A percentile compares a stretch with the other conserved stretches of the same genome.
These are phyloP conservation scores for Chorisops tibialis DNA, from an alignment of 2,888 invertebrate genomes.

Conservation along the genomic window DNA sequence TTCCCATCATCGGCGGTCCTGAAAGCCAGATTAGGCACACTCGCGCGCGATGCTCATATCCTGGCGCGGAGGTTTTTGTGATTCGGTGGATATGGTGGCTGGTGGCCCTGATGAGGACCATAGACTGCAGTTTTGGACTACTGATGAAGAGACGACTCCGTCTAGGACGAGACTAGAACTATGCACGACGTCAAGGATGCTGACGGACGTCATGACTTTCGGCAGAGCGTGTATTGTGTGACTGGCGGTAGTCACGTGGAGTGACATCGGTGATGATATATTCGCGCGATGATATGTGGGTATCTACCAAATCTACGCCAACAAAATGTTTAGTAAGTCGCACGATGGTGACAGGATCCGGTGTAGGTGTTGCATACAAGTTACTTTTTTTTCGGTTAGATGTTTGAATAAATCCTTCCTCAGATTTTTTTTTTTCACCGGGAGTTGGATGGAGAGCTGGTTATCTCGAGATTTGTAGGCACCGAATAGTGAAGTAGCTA, in stretches of 20 bases:
- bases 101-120: slow-evolving; percentile 1
- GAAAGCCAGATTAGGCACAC: too few species aligned
- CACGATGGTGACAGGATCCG: neutral
- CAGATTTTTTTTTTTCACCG: slow-evolving; percentile 14
- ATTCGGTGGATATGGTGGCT: neutral
- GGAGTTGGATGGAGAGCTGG: neutral
- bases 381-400: slow-evolving; percentile 15
- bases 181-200: neutral
- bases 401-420: slow-evolving; percentile 24
- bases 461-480: slow-evolving; percentile 15
- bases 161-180: neutral
- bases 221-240: slow-evolving; percentile 18
- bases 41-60: slow-evolving; percentile 16
- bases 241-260: slow-evolving; percentile 6
- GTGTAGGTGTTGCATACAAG: slow-evolving; percentile 11
- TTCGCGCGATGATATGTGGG: slow-evolving; percentile 14
- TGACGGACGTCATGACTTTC: slow-evolving; percentile 5
- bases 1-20: too few species aligned
- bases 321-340: neutral
- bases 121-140: slow-evolving; percentile 7
- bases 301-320: slow-evolving; percentile 19
- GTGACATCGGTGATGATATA: slow-evolving; percentile 4
- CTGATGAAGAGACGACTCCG: slow-evolving; percentile 12
- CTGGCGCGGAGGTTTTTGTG: neutral
- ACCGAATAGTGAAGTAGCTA: slow-evolving; percentile 1